phyloP scores from a whole-genome alignment of 2,888 invertebrate genomes.

The Drosophila buzzatii region DNA sequence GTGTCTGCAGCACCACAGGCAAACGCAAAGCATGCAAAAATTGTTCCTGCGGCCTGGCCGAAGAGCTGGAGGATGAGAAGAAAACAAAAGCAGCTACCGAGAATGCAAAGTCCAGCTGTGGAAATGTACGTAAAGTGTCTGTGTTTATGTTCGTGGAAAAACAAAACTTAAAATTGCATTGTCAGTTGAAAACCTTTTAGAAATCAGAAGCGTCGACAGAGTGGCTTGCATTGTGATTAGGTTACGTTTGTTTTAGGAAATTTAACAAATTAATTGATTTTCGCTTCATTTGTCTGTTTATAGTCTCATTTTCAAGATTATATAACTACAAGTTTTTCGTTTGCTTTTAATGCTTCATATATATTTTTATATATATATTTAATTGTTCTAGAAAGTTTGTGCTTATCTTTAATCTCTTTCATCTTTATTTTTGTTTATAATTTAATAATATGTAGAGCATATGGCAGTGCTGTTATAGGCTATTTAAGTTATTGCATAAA shows the following conservation, averaged over 20 bases:
- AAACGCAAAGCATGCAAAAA: constrained; percentile 99
- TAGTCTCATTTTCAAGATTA: not conserved
- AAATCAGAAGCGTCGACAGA: not conserved
- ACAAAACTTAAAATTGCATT: not conserved
- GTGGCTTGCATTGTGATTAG: not conserved
- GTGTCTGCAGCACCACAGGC: constrained; percentile 94
- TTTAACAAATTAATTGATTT: not conserved
- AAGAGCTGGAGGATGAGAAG: constrained; percentile 91
- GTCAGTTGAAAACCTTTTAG: not conserved
- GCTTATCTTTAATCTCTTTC: not conserved
- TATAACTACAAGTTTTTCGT: not conserved
- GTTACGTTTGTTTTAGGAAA: not conserved
- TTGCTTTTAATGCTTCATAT: not conserved
- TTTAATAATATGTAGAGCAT: too few relatives aligned
- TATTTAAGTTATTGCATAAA: not conserved
- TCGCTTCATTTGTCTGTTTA: not conserved
- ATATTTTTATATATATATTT: too few relatives aligned
- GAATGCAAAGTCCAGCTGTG: constrained; percentile 96
- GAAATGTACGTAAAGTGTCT: constrained; percentile 91
- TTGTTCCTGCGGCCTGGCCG: constrained; percentile 98
- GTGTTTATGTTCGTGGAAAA: not conserved
- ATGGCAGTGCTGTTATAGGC: not conserved
- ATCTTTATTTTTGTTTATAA: not conserved
- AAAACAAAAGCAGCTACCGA: constrained; percentile 79
- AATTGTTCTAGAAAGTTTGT: not conserved